Conservation (phyloP, 2,888 invertebrate genomes). For the Cosmia trapezina region DNA sequence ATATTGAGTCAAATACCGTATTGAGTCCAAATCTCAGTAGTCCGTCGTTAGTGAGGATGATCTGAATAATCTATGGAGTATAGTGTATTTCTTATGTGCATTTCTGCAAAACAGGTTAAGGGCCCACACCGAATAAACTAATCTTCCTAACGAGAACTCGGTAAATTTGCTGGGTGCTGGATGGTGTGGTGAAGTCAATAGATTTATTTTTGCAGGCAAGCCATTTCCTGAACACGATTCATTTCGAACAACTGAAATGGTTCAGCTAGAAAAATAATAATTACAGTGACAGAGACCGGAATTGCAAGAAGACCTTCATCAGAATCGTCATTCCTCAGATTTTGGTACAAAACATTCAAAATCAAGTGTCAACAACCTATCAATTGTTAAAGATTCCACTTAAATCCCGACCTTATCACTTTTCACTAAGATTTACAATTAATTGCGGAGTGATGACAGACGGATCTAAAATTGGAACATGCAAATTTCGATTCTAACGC, state of each 20-base stretch:
- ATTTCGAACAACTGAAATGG: background rate
- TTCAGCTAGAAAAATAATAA: conserved; percentile 16
- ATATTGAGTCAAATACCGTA: no score
- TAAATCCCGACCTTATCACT: conserved; percentile 41
- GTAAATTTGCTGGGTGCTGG: background rate
- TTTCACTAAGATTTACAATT: conserved; percentile 40
- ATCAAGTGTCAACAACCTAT: conserved; percentile 59
- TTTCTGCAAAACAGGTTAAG: background rate
- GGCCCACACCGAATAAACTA: background rate
- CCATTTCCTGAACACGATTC: background rate
- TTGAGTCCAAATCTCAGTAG: background rate
- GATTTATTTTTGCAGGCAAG: background rate
- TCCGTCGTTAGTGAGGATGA: background rate
- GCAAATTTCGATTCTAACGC: conserved; percentile 31
- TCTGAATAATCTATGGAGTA: background rate
- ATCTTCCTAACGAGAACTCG: background rate
- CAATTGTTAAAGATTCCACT: conserved; percentile 46
- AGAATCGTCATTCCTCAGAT: conserved; percentile 32
- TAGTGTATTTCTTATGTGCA: background rate
- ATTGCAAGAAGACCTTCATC: conserved; percentile 36
- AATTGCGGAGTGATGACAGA: conserved; percentile 12
- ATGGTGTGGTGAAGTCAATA: background rate
- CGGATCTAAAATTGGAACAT: background rate
- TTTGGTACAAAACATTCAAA: conserved; percentile 39
- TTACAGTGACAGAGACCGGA: conserved; percentile 22